Conservation (phyloP, 2,888 invertebrate genomes). For the Rhingia campestris region DNA sequence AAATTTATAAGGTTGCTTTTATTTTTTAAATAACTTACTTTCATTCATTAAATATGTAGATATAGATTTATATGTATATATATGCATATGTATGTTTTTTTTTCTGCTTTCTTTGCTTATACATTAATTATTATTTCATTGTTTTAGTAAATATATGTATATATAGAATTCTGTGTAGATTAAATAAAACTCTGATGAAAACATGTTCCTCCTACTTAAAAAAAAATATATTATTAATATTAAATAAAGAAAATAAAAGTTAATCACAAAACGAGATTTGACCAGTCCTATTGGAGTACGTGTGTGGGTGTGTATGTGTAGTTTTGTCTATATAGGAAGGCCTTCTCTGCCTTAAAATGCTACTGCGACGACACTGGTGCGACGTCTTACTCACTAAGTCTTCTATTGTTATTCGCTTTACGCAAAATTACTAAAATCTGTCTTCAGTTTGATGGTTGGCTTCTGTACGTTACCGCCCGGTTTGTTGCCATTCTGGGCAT, state of each 20-base stretch:
- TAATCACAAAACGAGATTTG: conserved; percentile 69
- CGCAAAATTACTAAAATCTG: conserved; percentile 96
- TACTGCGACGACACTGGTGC: conserved; percentile 16
- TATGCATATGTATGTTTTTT: conserved; percentile 31
- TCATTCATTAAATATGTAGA: conserved; percentile 28
- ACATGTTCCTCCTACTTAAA: conserved; percentile 47
- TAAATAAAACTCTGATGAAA: conserved; percentile 60
- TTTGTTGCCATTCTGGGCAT: conserved; percentile 82
- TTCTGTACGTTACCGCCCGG: conserved; percentile 82
- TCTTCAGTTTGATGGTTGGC: conserved; percentile 95
- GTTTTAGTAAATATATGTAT: conserved; percentile 50
- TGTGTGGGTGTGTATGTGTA: conserved; percentile 9
- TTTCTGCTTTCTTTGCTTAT: conserved; percentile 28
- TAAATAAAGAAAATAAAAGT: conserved; percentile 55
- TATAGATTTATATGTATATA: conserved; percentile 25
- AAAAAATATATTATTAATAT: conserved; percentile 11
- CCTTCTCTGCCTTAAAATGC: conserved; percentile 46
- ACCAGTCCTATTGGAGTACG: conserved; percentile 50
- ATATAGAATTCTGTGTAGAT: conserved; percentile 64
- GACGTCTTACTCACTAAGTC: conserved; percentile 25
- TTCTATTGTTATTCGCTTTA: conserved; percentile 79
- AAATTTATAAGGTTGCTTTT: conserved; percentile 22
- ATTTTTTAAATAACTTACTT: conserved; percentile 53
- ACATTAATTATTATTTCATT: conserved; percentile 21
- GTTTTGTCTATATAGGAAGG: conserved; percentile 12